Percentiles rank a stretch among this genome's conserved stretches.
These are phyloP conservation scores for Propsilocerus akamusi DNA, from an alignment of 1,140 invertebrate genomes.

Conservation along the genomic window DNA sequence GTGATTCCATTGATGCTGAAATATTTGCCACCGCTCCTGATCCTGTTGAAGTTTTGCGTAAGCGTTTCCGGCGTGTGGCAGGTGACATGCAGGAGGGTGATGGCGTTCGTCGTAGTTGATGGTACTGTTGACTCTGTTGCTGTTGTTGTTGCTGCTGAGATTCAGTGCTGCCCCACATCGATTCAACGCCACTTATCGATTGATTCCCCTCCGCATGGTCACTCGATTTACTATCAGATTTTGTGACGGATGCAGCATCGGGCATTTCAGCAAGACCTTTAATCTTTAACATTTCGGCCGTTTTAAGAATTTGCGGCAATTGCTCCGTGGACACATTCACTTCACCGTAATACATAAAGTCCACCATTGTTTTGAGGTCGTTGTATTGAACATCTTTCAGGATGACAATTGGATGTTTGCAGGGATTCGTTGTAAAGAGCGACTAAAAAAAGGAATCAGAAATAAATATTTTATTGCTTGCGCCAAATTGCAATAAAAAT, in stretches of 20 bases:
- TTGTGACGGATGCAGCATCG: conserved; percentile 41
- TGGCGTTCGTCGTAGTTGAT: conserved; percentile 20
- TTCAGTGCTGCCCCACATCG: conserved; percentile 22
- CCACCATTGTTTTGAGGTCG: conserved; percentile 73
- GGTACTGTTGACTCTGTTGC: conserved; percentile 16
- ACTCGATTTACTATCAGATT: conserved; percentile 35
- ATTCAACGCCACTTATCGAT: conserved; percentile 16
- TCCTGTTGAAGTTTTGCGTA: conserved; percentile 42
- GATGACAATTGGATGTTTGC: conserved; percentile 78
- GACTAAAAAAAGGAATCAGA: conserved; percentile 28
- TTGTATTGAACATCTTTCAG: conserved; percentile 72
- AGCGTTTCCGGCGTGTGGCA: conserved; percentile 33
- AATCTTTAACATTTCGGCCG: conserved; percentile 71
- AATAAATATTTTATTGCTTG: neutral
- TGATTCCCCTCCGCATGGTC: conserved; percentile 17
- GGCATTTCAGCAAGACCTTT: conserved; percentile 73
- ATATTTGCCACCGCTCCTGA: neutral
- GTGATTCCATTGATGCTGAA: neutral
- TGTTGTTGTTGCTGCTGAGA: conserved; percentile 19
- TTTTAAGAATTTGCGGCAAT: conserved; percentile 67
- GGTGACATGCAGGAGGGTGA: conserved; percentile 21
- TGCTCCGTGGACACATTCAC: conserved; percentile 79
- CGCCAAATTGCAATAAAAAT: conserved; percentile 1
- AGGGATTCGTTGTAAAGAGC: conserved; percentile 65
- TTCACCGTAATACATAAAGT: conserved; percentile 86